These are phyloP conservation scores for Cryptocheilus praepositus DNA, from an alignment of 2,888 invertebrate species.

Conservation along the genomic window DNA sequence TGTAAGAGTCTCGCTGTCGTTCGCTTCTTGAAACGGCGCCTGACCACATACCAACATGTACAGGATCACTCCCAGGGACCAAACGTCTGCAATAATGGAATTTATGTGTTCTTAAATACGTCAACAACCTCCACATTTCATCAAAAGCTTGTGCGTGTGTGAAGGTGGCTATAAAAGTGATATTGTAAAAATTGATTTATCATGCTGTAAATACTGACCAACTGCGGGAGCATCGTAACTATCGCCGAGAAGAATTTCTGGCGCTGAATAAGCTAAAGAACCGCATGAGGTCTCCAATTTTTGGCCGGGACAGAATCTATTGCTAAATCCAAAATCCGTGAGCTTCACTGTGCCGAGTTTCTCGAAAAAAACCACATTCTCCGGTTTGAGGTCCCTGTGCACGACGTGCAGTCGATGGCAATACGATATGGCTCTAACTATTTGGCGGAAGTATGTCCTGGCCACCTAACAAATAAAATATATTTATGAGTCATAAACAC, in stretches of 20 bases:
- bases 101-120: background rate
- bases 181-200: background rate
- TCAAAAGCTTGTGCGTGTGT: too few relatives aligned
- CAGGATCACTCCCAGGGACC: constrained; percentile 98
- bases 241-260: constrained; percentile 98
- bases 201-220: constrained; percentile 78
- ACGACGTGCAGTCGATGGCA: constrained; percentile 95
- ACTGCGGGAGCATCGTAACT: constrained; percentile 99
- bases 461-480: constrained; percentile 78
- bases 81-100: constrained; percentile 83
- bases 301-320: constrained; percentile 96
- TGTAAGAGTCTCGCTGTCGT: constrained; percentile 98
- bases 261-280: constrained; percentile 98
- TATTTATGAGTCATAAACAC: too few relatives aligned
- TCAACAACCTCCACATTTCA: too few relatives aligned
- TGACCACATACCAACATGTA: constrained; percentile 99
- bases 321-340: constrained; percentile 99
- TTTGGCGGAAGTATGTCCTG: constrained; percentile 96
- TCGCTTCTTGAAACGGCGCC: constrained; percentile 99
- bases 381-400: constrained; percentile 97
- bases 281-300: constrained; percentile 99
- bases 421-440: constrained; percentile 97
- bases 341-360: constrained; percentile 97
- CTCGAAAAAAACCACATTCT: constrained; percentile 99
- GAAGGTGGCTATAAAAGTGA: background rate